Evolutionary conservation across 2,797 vertebrate genomes (phyloP), one percentile per base, ranked within the genome.

Genomic region (Cuniculus paca): DNA sequence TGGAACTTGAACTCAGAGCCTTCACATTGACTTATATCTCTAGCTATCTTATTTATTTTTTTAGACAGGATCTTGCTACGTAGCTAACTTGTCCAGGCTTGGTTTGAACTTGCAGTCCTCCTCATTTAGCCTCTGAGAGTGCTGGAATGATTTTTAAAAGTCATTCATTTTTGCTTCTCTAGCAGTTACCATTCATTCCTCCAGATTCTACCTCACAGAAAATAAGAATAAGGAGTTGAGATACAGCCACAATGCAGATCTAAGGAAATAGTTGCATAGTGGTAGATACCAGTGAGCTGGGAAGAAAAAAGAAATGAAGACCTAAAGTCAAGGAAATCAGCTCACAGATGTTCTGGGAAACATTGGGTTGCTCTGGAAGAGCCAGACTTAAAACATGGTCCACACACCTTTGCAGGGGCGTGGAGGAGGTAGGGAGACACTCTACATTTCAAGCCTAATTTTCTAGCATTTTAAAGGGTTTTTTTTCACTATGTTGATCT

Each of bases 361-460:
- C 74, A 58, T 22, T 50, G 42, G n/a, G 6, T 78, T 94, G 34
- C 42, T 28, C 0, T 31, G 48, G 58, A 93, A 75, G 28, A 90
- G 17, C 50, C 22, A 56, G 24, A 70, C 1, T 85, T 52, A 54
- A 36, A 28, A 8, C 65, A 34, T 45, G 4, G 58, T 48, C 42
- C 58, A 52, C 28, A 81, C 14, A 61, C 17, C 14, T 92, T 56
- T 65, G 28, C 12, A 16, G 28, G 4, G 9, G 5, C 26, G 14
- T 7, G 26, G 34, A 2, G n/a, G 26, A 34, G 12, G n/a, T 11
- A 2, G 4, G 1, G 31, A 6, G 9, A 34, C 17, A 9, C 13
- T 63, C 11, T 45, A 28, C 1, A 31, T 65, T 95, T 85, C 36
- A 85, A 28, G 24, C 60, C n/a, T 58, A 39, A 65, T 68, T 74